Conservation (phyloP, 2,797 vertebrate genomes). For the Anguilla anguilla region DNA sequence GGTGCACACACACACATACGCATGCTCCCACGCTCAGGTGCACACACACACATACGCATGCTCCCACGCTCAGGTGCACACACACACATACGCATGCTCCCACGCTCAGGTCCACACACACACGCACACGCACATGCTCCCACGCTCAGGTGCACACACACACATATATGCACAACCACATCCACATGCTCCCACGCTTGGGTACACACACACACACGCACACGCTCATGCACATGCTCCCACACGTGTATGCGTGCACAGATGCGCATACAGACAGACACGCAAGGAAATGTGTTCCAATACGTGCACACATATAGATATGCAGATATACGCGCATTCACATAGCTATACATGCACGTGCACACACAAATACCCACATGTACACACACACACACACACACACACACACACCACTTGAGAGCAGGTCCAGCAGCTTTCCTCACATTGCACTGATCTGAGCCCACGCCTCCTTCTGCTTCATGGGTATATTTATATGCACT, state of each 20-base stretch:
- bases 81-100: slow-evolving; percentile 35
- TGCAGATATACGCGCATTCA: background rate
- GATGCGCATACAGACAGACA: slow-evolving; percentile 6
- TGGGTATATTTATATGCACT: slow-evolving; percentile 12
- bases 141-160: no score
- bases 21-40: no score
- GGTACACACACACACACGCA: background rate
- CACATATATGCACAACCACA: no score
- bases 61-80: no score
- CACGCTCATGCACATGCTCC: background rate
- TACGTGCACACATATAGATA: background rate
- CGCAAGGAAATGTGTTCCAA: background rate
- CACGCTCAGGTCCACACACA: background rate
- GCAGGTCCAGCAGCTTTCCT: background rate
- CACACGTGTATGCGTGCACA: background rate
- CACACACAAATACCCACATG: no score
- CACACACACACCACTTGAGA: background rate
- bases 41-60: background rate
- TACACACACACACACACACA: background rate
- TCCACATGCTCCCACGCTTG: no score
- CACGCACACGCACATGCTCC: background rate
- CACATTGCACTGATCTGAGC: background rate
- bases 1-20: background rate
- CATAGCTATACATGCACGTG: no score
- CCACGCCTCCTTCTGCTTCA: background rate